Base-by-base conservation (phyloP, 2,888 invertebrate species). In the Epirrita christyi region DNA sequence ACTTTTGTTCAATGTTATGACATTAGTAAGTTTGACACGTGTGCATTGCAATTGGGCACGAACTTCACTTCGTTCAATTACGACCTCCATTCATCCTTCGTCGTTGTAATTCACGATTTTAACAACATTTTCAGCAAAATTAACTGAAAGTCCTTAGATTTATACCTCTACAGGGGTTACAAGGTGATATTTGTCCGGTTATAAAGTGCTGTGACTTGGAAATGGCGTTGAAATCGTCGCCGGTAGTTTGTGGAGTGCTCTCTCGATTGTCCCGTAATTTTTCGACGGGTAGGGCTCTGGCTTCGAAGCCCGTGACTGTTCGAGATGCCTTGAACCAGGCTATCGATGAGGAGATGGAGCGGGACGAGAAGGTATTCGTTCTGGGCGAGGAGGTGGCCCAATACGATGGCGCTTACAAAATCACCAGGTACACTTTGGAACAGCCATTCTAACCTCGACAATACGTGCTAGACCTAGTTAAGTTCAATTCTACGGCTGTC, bases 371-470 rank as follows among this genome's bases (percentile, higher is more conserved):
- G 59, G 98, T 98, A 0, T 98, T 98, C 82, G 80, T 98, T 40
- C 75, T 99, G 63, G 99, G 99, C 38, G 99, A 99, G 86, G 99
- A 99, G 92, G 99, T 99, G 0, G 99, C 99, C n/a, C 95, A 97
- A 87, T 99, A 99, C 79, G 99, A 99, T 81, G 99, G 99, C 63
- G 98, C 99, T 46, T 99, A 99, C 82, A 97, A 99, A 96, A 97
- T 99, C 28, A 96, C 95, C 59, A 93, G 93, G 86, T 92, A 70
- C 64, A 60, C 45, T 45, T 55, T 43, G 29, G 49, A 6, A 50
- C 53, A 47, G 52, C 6, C 32, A 34, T 55, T 54, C 54, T 71
- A 75, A 73, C 70, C 69, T 66, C 55, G 42, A 34, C 27, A 15
- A 38, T 36, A 36, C 38, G n/a, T 32, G 27, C 7, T 34, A 13